A percentile compares a stretch with the other conserved stretches of the same genome.
phyloP scores from a whole-genome alignment of 2,888 invertebrate genomes.

The Drosophila mimica region DNA sequence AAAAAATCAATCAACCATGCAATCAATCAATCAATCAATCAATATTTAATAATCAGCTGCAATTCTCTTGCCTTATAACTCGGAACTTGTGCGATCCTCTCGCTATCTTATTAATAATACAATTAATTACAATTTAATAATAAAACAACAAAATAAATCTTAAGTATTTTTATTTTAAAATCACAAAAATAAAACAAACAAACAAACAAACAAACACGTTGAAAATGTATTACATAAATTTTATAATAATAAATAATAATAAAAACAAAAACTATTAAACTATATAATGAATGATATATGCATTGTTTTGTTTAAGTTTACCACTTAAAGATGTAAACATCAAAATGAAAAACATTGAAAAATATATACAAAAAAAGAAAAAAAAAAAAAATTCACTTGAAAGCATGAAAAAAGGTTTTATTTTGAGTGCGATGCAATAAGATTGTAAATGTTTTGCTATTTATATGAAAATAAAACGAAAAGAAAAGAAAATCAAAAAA shows the following conservation, averaged over 20 bases:
- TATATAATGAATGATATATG: slow-evolving; percentile 58
- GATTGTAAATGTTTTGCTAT: slow-evolving; percentile 82
- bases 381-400: slow-evolving; percentile 15
- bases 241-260: slow-evolving; percentile 57
- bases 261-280: slow-evolving; percentile 60
- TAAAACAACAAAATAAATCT: slow-evolving; percentile 43
- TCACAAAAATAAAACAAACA: slow-evolving; percentile 37
- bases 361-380: slow-evolving; percentile 7
- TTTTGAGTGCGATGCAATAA: slow-evolving; percentile 73
- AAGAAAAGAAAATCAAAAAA: slow-evolving; percentile 38
- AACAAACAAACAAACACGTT: slow-evolving; percentile 62
- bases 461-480: slow-evolving; percentile 52
- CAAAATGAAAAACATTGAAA: slow-evolving; percentile 33
- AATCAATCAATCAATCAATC: slow-evolving; percentile 27
- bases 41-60: slow-evolving; percentile 57
- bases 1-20: slow-evolving; percentile 23
- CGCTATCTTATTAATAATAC: slow-evolving; percentile 64
- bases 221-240: slow-evolving; percentile 78
- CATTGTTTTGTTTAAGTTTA: slow-evolving; percentile 81
- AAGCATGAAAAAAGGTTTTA: slow-evolving; percentile 46
- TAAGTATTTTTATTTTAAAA: slow-evolving; percentile 77
- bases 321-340: slow-evolving; percentile 48
- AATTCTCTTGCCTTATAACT: slow-evolving; percentile 71
- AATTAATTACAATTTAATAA: slow-evolving; percentile 72
- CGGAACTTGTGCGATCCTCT: slow-evolving; percentile 52